Evolutionary conservation across 2,113 vertebrate species (phyloP).

Genomic region (Ochotona curzoniae): DNA sequence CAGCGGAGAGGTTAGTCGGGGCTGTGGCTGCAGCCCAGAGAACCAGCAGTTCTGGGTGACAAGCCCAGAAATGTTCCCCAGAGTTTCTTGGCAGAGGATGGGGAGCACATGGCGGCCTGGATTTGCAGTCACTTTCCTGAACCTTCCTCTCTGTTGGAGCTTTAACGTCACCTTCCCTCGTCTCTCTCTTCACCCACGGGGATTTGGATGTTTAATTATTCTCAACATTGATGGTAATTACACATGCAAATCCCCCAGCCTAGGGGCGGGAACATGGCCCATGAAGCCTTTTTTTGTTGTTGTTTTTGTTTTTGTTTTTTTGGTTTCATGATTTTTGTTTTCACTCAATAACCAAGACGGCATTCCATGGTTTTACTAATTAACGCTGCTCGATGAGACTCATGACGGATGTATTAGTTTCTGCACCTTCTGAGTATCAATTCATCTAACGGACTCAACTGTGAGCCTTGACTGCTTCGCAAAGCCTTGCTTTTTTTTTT

Average conservation of each 20-base stretch:
- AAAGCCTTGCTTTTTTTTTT: constrained; percentile 83
- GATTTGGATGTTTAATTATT: constrained; percentile 77
- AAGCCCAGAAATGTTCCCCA: neutral
- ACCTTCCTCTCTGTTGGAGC: constrained; percentile 58
- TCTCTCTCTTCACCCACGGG: constrained; percentile 50
- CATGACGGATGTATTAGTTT: constrained; percentile 67
- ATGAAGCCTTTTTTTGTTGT: constrained; percentile 32
- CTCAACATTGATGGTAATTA: constrained; percentile 56
- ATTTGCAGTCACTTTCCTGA: constrained; percentile 69
- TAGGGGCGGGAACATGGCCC: constrained; percentile 57
- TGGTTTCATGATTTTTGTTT: constrained; percentile 74
- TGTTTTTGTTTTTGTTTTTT: no score
- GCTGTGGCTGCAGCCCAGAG: neutral
- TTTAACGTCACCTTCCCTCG: constrained; percentile 62
- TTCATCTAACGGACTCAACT: constrained; percentile 74
- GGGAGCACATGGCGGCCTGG: constrained; percentile 23
- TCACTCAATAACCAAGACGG: constrained; percentile 70
- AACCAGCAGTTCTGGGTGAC: constrained; percentile 23
- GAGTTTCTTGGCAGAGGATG: constrained; percentile 43
- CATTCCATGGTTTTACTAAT: constrained; percentile 78
- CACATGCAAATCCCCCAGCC: constrained; percentile 73
- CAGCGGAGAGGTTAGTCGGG: neutral
- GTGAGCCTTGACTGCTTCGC: constrained; percentile 82
- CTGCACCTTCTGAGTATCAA: constrained; percentile 66
- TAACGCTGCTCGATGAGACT: constrained; percentile 43